Evolutionary conservation across 2,113 vertebrate species (phyloP).

Genomic region (Mastomys coucha): DNA sequence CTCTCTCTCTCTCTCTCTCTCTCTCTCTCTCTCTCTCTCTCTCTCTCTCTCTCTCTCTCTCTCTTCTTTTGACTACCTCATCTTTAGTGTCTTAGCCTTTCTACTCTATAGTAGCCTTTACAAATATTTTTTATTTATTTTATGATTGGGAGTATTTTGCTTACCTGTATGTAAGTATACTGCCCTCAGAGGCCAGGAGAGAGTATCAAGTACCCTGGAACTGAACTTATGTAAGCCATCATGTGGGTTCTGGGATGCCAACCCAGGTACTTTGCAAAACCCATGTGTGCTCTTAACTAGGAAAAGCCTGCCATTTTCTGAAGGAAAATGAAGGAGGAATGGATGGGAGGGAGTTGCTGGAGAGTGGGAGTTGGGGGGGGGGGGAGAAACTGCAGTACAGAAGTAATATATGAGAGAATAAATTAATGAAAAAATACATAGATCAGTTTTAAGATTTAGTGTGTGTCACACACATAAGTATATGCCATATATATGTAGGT

Average conservation of each 20-base stretch:
- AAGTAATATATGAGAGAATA: background rate
- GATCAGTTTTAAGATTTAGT: background rate
- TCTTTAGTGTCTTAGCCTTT: background rate
- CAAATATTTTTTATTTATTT: background rate
- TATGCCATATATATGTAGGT: background rate
- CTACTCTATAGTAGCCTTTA: background rate
- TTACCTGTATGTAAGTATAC: background rate
- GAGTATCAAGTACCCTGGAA: background rate
- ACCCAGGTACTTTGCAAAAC: background rate
- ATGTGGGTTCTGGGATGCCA: background rate
- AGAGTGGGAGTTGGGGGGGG: background rate
- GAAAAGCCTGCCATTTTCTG: background rate
- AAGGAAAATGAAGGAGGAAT: background rate
- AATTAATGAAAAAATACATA: background rate
- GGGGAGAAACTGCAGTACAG: background rate
- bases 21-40: too few species aligned
- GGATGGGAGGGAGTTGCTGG: background rate
- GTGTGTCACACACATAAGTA: background rate
- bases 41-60: too few species aligned
- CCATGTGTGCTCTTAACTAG: background rate
- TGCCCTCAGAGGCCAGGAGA: background rate
- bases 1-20: too few species aligned
- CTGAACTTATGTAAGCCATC: background rate
- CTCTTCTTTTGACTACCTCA: background rate
- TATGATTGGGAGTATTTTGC: background rate